Base-by-base conservation (phyloP, 2,113 vertebrate species). In the Poicephalus meyeri region DNA sequence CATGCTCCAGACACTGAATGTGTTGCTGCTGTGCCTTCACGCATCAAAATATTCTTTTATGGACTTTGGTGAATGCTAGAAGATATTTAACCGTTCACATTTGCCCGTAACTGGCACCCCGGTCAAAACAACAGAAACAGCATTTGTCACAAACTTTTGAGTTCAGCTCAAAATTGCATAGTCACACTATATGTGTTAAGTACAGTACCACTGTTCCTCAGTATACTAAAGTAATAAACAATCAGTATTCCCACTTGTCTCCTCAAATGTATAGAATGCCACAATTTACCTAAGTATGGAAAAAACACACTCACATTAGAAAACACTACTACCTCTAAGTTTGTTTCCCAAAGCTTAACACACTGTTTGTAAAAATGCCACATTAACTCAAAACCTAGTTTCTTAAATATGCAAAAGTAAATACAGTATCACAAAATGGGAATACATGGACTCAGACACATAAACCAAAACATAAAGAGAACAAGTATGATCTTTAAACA, bases 361-460 rank as follows among this genome's bases (percentile, higher is more conserved):
- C 7, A 9, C 16, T 58, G 46, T 37, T 74, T 81, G 19, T 44
- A 80, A 73, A 91, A 77, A 61, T 20, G 8, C 33, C 19, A 64
- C 11, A 72, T 17, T 56, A 72, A 56, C 21, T 58, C 79, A 73
- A 66, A 86, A 70, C 1, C 26, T 68, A 28, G 41, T 25, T 16
- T 41, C 25, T 61, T 58, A 78, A 74, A 46, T 60, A 53, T 4
- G 10, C 5, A 78, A 63, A 25, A 50, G 31, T 29, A 91, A 88
- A 39, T 58, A 78, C 0, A 69, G 37, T 44, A 47, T 39, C 39
- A 68, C 9, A 46, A 61, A 60, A 84, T 8, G 10, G 2, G 2
- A 86, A 50, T 44, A 44, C 1, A 0, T 24, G n/a, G 23, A 37
- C 8, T 41, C 58, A 47, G 0, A 2, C 3, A 65, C 16, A 56